Conservation (phyloP, 2,888 invertebrate genomes). For the Ectropis crepuscularia region DNA sequence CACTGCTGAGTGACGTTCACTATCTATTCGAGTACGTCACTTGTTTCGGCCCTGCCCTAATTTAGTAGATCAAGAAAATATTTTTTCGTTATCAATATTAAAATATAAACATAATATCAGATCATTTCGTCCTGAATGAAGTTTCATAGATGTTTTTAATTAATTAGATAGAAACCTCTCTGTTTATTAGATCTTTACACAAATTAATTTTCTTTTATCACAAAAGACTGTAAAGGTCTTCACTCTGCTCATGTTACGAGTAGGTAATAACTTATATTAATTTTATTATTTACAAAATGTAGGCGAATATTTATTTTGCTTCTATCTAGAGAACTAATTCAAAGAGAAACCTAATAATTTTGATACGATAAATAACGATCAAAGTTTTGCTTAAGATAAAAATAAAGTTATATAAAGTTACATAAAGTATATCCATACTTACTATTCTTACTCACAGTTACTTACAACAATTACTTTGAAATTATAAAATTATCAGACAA, state of each 20-base stretch:
- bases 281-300: conserved; percentile 50
- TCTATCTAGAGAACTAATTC: conserved; percentile 52
- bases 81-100: neutral
- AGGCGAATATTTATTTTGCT: conserved; percentile 42
- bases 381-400: conserved; percentile 16
- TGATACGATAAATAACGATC: conserved; percentile 53
- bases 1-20: too few relatives aligned
- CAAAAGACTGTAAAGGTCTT: conserved; percentile 39
- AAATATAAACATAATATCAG: neutral
- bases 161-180: conserved; percentile 5
- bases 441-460: too few relatives aligned
- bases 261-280: conserved; percentile 49
- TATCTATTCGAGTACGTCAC: too few relatives aligned
- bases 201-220: conserved; percentile 32
- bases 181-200: neutral
- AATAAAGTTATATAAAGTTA: too few relatives aligned
- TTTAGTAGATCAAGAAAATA: neutral
- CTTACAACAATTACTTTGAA: too few relatives aligned
- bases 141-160: neutral
- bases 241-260: conserved; percentile 50
- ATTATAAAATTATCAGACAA: too few relatives aligned
- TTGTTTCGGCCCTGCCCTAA: too few relatives aligned
- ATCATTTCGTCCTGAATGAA: neutral
- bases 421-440: too few relatives aligned
- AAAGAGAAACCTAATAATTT: conserved; percentile 49